Base-by-base conservation (phyloP, 53 echinoderm and acorn worm genomes). In the Holothuria scabra region DNA sequence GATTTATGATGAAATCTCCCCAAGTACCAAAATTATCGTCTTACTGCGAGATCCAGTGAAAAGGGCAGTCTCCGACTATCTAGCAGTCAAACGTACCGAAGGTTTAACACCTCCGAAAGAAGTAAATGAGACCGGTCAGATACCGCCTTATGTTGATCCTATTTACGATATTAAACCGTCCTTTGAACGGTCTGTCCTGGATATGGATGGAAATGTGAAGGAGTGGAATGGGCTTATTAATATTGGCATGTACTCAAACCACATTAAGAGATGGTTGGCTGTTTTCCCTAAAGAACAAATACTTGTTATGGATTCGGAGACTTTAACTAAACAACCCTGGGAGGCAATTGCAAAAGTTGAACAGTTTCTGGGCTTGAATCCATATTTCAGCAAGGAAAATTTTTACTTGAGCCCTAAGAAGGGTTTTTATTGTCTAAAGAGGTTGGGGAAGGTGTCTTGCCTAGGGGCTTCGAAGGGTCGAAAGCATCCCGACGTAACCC, bases 1-100 rank as follows among this genome's bases (percentile, higher is more conserved):
- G 7, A 85, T 85, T 16, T 44, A 28, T 16, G 25, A 74, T 26
- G 60, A 85, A 26, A 62, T 72, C 12, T 69, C 72, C 8, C 85
- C 74, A 2, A 26, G 37, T 25, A 72, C 72, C 12, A 85, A 85
- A 60, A 60, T 85, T 12, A 85, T 85, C 34, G 59, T 85, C 12
- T 29, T 85, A 31, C 59, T 85, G 16, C 71, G 85, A 5, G 62
- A 74, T 26, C 85, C 85, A 5, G 72, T 85, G 20, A 85, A 72
- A 44, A 55, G 85, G 33, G 70, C 85, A 5, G 74, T 85, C 9
- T 85, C 85, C 3, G 85, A 85, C 29, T 85, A 72, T 22, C 22
- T 72, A 59, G 71, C 70, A 26, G 61, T 85, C 21, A 56, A 12
- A 35, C 34, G 74, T 13, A 71, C 74, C 22, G 37, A 81, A 48